Percentiles rank a stretch among this genome's conserved stretches.
Conservation (phyloP, 2,797 vertebrate genomes). For the Tragelaphus oryx region DNA sequence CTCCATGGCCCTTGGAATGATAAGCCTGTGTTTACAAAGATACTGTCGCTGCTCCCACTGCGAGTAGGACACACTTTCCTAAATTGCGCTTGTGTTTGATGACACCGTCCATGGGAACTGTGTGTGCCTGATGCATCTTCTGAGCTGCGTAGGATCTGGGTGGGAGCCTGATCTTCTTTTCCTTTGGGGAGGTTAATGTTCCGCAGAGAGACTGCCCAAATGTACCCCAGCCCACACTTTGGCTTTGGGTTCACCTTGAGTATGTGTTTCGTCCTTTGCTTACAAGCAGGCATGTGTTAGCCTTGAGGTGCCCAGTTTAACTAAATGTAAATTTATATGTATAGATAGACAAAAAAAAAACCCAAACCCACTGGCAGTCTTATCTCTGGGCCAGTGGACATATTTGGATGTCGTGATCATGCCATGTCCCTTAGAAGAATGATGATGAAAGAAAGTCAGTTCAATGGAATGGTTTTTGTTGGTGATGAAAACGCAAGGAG, state of each 20-base stretch:
- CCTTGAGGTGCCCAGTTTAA: neutral
- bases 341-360: neutral
- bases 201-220: neutral
- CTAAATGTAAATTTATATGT: neutral
- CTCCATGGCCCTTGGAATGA: neutral
- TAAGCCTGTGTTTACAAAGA: neutral
- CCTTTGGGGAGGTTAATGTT: neutral
- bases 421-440: neutral
- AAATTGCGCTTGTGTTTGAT: neutral
- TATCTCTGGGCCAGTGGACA: neutral
- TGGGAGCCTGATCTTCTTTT: neutral
- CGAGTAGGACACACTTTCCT: neutral
- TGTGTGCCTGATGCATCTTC: neutral
- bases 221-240: neutral
- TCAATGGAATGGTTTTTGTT: neutral
- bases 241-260: neutral
- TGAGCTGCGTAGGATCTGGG: neutral
- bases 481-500: neutral
- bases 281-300: neutral
- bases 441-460: neutral
- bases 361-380: neutral
- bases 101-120: neutral
- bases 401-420: neutral
- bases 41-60: accelerated
- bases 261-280: neutral